Evolutionary conservation across 2,888 invertebrate species (phyloP), one percentile per base, ranked within the genome.

Genomic region (Leptinotarsa juncta): DNA sequence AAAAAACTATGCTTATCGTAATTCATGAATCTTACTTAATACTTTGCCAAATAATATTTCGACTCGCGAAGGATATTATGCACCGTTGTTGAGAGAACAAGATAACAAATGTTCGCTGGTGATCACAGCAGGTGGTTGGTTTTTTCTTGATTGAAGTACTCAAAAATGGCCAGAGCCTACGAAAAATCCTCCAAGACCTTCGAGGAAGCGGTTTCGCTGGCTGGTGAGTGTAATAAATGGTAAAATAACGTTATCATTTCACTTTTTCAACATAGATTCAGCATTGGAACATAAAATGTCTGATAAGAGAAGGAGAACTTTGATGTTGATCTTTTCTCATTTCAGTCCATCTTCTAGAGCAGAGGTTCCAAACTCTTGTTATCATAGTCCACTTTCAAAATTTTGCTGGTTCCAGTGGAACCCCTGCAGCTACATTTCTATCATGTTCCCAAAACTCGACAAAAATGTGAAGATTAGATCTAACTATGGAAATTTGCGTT

Each of bases 121-220:
- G n/a, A 67, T 23, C 67, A 20, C 15, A 15, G 50, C 15, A 62
- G 42, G 42, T 62, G 62, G 55, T 68, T 48, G 55, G 14, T 57
- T 49, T 32, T 26, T 65, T 48, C 18, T 49, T 49, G 42, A 23
- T 7, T 20, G 14, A 57, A 3, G 15, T 18, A 57, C 42, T 15
- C 4, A 42, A 65, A 53, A 14, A 77, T 77, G 77, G 70, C 65
- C 5, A 65, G 60, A 68, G 65, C 15, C 18, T n/a, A 57, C 16
- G 70, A 57, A 50, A 26, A 77, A 75, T 78, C 66, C 70, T 70
- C 72, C 23, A 81, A 77, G 75, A 71, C 73, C 49, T 85, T 84
- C 70, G 85, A 85, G 75, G 84, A 85, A 74, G 85, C 85, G 26
- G 71, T 85, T 23, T 71, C 80, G 15, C 65, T 83, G 76, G 83